Evolutionary conservation across 2,797 vertebrate genomes (phyloP).

Genomic region (Ateles fusciceps): DNA sequence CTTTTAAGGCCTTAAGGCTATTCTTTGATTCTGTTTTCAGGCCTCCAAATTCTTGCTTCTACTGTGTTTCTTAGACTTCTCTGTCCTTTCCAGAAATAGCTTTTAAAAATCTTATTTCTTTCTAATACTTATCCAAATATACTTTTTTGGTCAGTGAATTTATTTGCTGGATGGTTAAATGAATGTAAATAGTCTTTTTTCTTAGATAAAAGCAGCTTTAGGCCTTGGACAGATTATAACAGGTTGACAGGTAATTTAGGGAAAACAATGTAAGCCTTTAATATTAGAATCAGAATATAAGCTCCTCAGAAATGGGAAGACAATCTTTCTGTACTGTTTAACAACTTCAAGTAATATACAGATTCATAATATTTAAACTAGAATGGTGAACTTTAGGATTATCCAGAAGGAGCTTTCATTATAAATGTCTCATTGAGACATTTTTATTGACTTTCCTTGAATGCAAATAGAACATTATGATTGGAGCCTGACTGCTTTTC

Average conservation of each 20-base stretch:
- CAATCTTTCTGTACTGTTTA: neutral
- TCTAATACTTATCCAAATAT: neutral
- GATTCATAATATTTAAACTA: neutral
- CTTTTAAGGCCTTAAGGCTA: neutral
- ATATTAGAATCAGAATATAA: neutral
- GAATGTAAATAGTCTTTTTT: neutral
- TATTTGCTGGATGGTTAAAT: neutral
- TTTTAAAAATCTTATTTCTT: constrained; percentile 4
- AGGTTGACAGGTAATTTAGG: neutral
- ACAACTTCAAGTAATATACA: neutral
- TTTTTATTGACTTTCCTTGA: neutral
- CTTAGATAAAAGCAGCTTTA: neutral
- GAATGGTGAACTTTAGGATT: neutral
- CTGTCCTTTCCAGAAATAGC: neutral
- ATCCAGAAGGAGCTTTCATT: neutral
- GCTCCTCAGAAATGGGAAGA: neutral
- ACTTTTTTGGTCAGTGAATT: neutral
- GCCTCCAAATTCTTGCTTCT: neutral
- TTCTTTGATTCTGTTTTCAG: neutral
- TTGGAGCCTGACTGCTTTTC: neutral
- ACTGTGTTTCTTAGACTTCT: neutral
- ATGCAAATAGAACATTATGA: neutral
- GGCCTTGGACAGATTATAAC: neutral
- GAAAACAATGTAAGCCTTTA: neutral
- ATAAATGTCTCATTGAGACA: neutral